Percentiles rank a stretch among this genome's conserved stretches.
phyloP scores from a whole-genome alignment of 2,113 vertebrate genomes.

The Rhinoptilus africanus region DNA sequence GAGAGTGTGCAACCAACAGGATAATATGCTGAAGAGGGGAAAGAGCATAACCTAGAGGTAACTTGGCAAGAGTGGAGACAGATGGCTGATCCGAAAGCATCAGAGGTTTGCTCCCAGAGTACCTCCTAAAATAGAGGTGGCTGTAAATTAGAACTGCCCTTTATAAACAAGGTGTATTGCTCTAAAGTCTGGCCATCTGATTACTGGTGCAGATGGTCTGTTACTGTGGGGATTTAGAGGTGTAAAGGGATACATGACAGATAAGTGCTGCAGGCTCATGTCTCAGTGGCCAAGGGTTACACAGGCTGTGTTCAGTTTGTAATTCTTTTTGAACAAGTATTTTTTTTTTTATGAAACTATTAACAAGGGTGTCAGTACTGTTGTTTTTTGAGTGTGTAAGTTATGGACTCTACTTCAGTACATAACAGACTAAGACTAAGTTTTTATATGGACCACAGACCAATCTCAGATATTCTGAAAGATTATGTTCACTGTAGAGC shows the following conservation, averaged over 20 bases:
- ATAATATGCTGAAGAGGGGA: constrained; percentile 6
- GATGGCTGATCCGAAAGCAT: constrained; percentile 44
- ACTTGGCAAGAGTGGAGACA: constrained; percentile 8
- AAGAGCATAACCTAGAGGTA: constrained; percentile 52
- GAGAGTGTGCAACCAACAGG: neutral
- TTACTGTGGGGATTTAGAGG: constrained; percentile 24
- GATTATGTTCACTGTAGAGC: neutral
- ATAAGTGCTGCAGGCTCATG: neutral
- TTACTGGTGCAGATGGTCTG: constrained; percentile 47
- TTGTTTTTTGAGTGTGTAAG: neutral
- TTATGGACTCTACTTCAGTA: neutral
- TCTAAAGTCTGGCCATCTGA: constrained; percentile 38
- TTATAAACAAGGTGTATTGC: constrained; percentile 41
- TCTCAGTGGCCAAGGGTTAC: constrained; percentile 41
- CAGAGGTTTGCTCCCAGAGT: constrained; percentile 26
- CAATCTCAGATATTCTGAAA: neutral
- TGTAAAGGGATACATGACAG: constrained; percentile 64
- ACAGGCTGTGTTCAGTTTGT: neutral
- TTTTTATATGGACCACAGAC: neutral
- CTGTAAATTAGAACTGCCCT: constrained; percentile 61
- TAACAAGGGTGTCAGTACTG: neutral
- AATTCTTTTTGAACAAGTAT: neutral
- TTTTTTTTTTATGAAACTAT: neutral
- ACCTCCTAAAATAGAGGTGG: constrained; percentile 31
- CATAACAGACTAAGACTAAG: neutral